phyloP scores from a whole-genome alignment of 2,113 vertebrate genomes.

The Prunella himalayana region DNA sequence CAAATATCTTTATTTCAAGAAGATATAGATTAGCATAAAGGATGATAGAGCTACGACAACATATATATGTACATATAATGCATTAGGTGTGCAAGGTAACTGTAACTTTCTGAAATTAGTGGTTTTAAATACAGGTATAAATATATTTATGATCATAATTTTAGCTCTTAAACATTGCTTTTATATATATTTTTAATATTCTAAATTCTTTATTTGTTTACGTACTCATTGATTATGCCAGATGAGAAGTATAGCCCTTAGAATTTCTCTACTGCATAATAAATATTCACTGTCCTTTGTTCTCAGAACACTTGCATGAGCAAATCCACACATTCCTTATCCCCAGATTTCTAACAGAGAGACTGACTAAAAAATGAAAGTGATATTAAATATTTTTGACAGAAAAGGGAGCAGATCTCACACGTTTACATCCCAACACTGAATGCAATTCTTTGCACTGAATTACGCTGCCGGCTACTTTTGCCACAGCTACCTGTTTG shows the following conservation, averaged over 20 bases:
- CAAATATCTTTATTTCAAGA: slow-evolving; percentile 60
- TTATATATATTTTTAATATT: background rate
- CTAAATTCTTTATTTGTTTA: background rate
- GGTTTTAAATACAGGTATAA: background rate
- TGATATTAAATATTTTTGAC: background rate
- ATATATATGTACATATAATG: background rate
- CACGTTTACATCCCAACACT: background rate
- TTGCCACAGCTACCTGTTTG: background rate
- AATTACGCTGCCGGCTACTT: background rate
- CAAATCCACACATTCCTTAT: background rate
- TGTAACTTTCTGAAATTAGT: background rate
- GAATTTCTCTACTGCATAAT: background rate
- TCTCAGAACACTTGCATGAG: background rate
- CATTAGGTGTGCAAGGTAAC: background rate
- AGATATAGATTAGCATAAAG: slow-evolving; percentile 2
- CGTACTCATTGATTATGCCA: background rate
- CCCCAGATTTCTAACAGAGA: background rate
- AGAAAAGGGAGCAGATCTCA: background rate
- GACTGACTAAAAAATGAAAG: background rate
- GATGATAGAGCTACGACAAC: background rate
- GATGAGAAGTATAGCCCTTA: background rate
- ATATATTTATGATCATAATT: background rate
- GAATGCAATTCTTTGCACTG: background rate
- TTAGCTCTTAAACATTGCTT: background rate
- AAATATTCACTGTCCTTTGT: background rate